A percentile compares a stretch with the other conserved stretches of the same genome.
Conservation (phyloP, 1,140 invertebrate species). For the Portunus trituberculatus region DNA sequence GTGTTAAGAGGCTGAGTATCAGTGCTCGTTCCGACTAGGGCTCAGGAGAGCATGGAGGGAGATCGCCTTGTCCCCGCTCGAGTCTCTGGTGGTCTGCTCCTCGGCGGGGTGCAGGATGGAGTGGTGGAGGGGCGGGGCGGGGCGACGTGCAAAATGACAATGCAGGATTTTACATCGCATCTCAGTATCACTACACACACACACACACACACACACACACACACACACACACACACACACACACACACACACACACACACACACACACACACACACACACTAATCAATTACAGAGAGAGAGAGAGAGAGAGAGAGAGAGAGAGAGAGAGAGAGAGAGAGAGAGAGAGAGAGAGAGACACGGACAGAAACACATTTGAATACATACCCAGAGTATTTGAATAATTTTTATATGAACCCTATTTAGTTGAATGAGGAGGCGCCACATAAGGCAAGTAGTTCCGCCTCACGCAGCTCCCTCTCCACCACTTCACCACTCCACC, state of each 20-base stretch:
- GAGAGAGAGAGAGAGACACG: no score
- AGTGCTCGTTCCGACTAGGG: neutral
- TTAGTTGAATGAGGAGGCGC: no score
- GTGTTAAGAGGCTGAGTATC: neutral
- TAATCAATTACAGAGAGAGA: no score
- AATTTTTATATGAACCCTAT: no score
- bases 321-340: no score
- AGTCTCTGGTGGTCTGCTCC: neutral
- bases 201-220: slow-evolving; percentile 17
- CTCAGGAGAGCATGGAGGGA: neutral
- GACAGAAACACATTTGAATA: no score
- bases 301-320: no score
- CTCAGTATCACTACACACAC: neutral
- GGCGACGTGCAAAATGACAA: neutral
- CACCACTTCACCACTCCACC: no score
- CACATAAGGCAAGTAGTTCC: no score
- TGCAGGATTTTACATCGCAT: neutral
- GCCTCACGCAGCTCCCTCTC: no score
- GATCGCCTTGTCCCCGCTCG: neutral
- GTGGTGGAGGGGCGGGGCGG: neutral
- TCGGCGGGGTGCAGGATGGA: neutral
- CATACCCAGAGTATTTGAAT: no score
- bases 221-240: slow-evolving; percentile 20
- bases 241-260: neutral
- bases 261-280: no score